Evolutionary conservation across 2,888 invertebrate genomes (phyloP), one percentile per base, ranked within the genome.

Genomic region (Glyphotaelius pellucidus): DNA sequence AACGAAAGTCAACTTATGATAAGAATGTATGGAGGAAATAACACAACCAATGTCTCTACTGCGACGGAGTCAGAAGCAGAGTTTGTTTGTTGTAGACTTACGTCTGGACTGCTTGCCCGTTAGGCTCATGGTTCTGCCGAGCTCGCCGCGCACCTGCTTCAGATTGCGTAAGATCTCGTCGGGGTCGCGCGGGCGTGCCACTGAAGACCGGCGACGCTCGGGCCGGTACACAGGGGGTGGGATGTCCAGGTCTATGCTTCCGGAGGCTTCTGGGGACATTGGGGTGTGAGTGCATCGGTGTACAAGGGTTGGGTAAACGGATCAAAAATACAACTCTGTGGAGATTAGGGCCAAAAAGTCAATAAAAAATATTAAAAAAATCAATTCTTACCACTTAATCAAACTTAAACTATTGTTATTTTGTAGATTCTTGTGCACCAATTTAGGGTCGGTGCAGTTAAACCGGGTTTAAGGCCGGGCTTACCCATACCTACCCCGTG

Each of bases 131-230:
- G 98, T 98, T 92, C 98, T 97, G 91, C 98, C 98, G 85, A 98
- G 96, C 95, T 98, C 98, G 90, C 98, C 98, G 94, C 98, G 97
- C 93, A 98, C 98, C 92, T 97, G 97, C 94, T 98, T 98, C 94
- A 98, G 95, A 47, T 97, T 98, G 94, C 98, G 97, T 93, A 98
- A 95, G 94, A 98, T 98, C 95, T 98, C 98, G 95, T 98, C 98
- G 1, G 98, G 98, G 95, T 98, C 98, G 94, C 98, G 97, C 93
- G 96, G 95, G 83, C 98, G 97, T 84, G 98, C 97, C 94, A 98
- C 97, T 92, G 98, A 98, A 94, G 98, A 98, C 92, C 98, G 97
- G 81, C 98, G 97, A 92, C 98, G 96, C 94, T 98, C 98, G 93
- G 97, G 96, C 94, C 96, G 96, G 94, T 97, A 97, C 4, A 95